Percentiles rank a stretch among this genome's conserved stretches.
phyloP scores from a whole-genome alignment of 2,797 vertebrate genomes.

The Anguilla pacifica region DNA sequence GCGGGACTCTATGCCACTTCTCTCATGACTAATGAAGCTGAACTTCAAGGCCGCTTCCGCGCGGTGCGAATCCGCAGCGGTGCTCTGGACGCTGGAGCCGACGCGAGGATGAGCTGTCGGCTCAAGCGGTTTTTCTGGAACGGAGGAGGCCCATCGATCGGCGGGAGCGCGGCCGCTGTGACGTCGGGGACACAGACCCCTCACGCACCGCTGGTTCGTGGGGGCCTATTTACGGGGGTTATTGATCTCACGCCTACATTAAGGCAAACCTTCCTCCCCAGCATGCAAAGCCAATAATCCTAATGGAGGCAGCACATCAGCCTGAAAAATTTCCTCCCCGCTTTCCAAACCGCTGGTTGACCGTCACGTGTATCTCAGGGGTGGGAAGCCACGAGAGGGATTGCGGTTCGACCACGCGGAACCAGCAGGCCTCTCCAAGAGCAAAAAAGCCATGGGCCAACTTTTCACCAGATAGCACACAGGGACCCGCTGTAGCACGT shows the following conservation, averaged over 20 bases:
- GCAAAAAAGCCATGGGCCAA: no score
- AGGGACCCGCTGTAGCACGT: no score
- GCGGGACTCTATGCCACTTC: neutral
- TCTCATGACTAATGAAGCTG: neutral
- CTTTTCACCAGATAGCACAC: no score
- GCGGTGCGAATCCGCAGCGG: neutral
- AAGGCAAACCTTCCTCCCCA: neutral
- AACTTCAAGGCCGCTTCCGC: neutral
- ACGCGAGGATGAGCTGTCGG: neutral
- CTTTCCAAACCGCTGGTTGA: neutral
- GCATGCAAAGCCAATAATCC: neutral
- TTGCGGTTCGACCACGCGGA: neutral
- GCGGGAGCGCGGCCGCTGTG: neutral
- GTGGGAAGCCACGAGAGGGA: neutral
- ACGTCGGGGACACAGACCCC: neutral
- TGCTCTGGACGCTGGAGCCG: neutral
- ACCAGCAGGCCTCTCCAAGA: no score
- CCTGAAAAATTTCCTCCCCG: neutral
- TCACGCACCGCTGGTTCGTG: neutral
- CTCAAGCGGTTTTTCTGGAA: neutral
- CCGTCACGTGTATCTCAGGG: neutral
- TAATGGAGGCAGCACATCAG: neutral
- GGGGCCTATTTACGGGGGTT: neutral
- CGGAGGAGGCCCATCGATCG: neutral
- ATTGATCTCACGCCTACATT: neutral